A percentile compares a stretch with the other conserved stretches of the same genome.
phyloP scores from a whole-genome alignment of 1,140 invertebrate species.

The Eulimnadia texana region DNA sequence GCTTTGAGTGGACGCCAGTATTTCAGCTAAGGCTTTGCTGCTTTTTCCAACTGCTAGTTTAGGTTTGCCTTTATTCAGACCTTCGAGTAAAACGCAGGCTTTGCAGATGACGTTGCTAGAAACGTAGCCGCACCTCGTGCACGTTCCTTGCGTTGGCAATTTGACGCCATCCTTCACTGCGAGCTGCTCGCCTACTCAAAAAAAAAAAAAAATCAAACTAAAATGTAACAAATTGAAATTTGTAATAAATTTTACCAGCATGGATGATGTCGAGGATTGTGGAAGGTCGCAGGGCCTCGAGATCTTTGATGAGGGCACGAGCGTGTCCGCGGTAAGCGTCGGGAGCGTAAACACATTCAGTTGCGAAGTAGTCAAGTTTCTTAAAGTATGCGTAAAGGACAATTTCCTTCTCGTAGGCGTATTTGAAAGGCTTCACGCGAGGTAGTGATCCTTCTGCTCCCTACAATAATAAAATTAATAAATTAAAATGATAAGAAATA shows the following conservation, averaged over 20 bases:
- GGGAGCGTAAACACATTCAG: constrained; percentile 96
- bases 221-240: no score
- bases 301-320: constrained; percentile 81
- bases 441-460: constrained; percentile 73
- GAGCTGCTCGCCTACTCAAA: constrained; percentile 61
- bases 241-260: no score
- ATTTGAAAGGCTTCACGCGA: constrained; percentile 93
- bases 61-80: constrained; percentile 82
- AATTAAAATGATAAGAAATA: constrained; percentile 9
- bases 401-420: constrained; percentile 99
- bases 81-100: constrained; percentile 89
- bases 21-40: constrained; percentile 46
- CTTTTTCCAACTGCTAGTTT: constrained; percentile 71
- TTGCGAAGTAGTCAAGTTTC: constrained; percentile 95
- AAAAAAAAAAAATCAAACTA: constrained; percentile 15
- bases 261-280: constrained; percentile 95
- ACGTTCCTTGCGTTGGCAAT: constrained; percentile 64
- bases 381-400: constrained; percentile 99
- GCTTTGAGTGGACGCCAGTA: background rate
- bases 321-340: constrained; percentile 95
- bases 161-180: constrained; percentile 63
- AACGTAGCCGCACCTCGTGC: constrained; percentile 80
- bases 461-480: constrained; percentile 35
- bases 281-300: constrained; percentile 85
- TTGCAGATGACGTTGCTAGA: constrained; percentile 94